These are phyloP conservation scores for Encarsia formosa DNA, from an alignment of 2,888 invertebrate species.

Conservation along the genomic window DNA sequence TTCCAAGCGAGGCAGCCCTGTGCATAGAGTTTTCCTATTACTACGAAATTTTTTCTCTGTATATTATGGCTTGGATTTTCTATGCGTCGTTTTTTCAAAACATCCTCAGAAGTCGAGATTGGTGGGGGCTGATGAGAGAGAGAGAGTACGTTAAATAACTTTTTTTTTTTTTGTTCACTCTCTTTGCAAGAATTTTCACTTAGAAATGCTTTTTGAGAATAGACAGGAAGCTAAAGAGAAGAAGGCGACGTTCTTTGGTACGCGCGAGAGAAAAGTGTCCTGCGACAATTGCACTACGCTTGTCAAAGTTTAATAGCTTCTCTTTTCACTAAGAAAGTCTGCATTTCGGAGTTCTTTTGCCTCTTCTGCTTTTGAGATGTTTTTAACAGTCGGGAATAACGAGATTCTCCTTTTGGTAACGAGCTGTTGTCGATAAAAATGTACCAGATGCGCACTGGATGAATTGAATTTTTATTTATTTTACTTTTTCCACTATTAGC, in stretches of 20 bases:
- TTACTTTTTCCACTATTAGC: no score
- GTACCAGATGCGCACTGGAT: no score
- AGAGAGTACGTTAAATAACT: no score
- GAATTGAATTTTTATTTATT: no score
- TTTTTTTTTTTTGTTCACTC: no score
- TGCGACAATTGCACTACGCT: constrained; percentile 20
- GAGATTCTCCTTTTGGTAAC: constrained; percentile 2
- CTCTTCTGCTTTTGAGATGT: constrained; percentile 3
- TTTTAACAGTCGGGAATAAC: not conserved
- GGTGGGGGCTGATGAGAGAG: not conserved
- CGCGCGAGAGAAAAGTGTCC: constrained; percentile 16
- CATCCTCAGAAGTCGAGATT: not conserved
- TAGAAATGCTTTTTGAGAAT: constrained; percentile 13
- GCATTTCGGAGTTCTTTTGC: constrained; percentile 7
- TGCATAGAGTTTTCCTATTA: constrained; percentile 49
- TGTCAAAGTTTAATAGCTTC: constrained; percentile 24
- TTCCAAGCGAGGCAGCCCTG: no score
- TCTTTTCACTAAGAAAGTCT: constrained; percentile 4
- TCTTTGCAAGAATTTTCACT: constrained; percentile 23
- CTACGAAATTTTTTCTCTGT: constrained; percentile 41
- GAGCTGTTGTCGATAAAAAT: constrained; percentile 3
- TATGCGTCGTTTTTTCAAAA: not conserved
- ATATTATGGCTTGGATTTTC: not conserved
- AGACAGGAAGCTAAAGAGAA: not conserved
- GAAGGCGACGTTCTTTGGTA: not conserved